Evolutionary conservation across 1,140 invertebrate species (phyloP).

Genomic region (Battus philenor): DNA sequence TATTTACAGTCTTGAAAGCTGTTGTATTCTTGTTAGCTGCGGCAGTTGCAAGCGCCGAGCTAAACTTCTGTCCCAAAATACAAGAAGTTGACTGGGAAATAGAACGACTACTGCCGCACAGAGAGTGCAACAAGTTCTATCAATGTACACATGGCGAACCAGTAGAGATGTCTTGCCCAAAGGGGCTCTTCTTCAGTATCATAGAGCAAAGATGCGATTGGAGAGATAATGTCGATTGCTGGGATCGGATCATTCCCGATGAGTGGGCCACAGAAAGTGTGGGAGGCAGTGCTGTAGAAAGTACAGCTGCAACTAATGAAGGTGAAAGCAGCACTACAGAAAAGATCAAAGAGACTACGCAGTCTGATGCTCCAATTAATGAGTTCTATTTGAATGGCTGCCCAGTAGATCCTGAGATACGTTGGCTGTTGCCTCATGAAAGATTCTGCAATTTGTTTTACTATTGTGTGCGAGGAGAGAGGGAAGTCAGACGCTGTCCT

Average conservation of each 20-base stretch:
- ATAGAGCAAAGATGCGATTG: constrained; percentile 21
- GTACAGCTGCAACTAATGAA: too few relatives aligned
- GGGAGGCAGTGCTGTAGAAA: too few relatives aligned
- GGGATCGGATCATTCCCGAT: neutral
- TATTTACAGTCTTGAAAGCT: constrained; percentile 1
- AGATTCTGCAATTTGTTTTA: constrained; percentile 21
- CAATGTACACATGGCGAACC: constrained; percentile 37
- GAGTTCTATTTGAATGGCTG: constrained; percentile 16
- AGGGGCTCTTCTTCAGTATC: constrained; percentile 28
- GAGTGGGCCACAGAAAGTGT: neutral
- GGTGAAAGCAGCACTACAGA: too few relatives aligned
- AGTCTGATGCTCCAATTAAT: neutral
- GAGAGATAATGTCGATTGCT: constrained; percentile 7
- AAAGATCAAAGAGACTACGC: neutral
- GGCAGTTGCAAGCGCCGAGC: neutral
- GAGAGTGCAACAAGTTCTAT: too few relatives aligned
- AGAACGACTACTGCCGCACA: neutral
- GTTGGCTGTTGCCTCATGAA: constrained; percentile 18
- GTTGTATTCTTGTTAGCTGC: neutral
- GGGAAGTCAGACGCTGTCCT: constrained; percentile 12
- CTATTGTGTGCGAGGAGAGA: constrained; percentile 16
- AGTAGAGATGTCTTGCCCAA: constrained; percentile 26
- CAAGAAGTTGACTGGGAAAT: constrained; percentile 8
- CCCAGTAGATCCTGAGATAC: constrained; percentile 9
- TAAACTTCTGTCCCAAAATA: constrained; percentile 8